A percentile compares a stretch with the other conserved stretches of the same genome.
These are phyloP conservation scores for Ammodytes marinus DNA, from an alignment of 2,113 vertebrate species.

Conservation along the genomic window DNA sequence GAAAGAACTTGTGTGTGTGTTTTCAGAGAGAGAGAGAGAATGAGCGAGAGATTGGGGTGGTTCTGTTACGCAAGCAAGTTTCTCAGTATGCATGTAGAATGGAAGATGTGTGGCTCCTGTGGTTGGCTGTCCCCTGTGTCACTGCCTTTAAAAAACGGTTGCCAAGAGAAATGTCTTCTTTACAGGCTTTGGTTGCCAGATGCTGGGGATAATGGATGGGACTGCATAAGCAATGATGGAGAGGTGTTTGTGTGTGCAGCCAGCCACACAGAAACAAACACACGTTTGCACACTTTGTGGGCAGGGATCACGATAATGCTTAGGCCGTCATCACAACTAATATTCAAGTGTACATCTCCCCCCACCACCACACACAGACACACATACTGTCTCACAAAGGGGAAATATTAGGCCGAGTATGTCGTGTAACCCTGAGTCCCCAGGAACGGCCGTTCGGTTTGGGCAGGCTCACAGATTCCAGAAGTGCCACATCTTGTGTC, in stretches of 20 bases:
- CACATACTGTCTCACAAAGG: conserved; percentile 25
- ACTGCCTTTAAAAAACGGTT: conserved; percentile 76
- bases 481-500: conserved; percentile 45
- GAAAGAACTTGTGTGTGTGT: conserved; percentile 53
- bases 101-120: conserved; percentile 81
- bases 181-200: conserved; percentile 75
- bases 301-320: conserved; percentile 36
- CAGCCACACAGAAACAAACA: conserved; percentile 51
- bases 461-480: conserved; percentile 34
- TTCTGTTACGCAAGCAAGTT: conserved; percentile 71
- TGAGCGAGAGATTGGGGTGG: conserved; percentile 48
- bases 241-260: conserved; percentile 70
- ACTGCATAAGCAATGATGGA: conserved; percentile 59
- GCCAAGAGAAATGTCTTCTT: conserved; percentile 84
- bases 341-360: conserved; percentile 38
- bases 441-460: conserved; percentile 39
- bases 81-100: conserved; percentile 74
- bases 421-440: conserved; percentile 45
- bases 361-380: conserved; percentile 49
- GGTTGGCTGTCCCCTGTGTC: conserved; percentile 84
- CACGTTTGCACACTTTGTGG: conserved; percentile 40
- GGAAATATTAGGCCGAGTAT: conserved; percentile 42
- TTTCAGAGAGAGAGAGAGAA: conserved; percentile 47
- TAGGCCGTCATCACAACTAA: conserved; percentile 50
- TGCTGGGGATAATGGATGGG: conserved; percentile 75